Evolutionary conservation across 2,888 invertebrate species (phyloP), one percentile per base, ranked within the genome.

Genomic region (Papilio protenor): DNA sequence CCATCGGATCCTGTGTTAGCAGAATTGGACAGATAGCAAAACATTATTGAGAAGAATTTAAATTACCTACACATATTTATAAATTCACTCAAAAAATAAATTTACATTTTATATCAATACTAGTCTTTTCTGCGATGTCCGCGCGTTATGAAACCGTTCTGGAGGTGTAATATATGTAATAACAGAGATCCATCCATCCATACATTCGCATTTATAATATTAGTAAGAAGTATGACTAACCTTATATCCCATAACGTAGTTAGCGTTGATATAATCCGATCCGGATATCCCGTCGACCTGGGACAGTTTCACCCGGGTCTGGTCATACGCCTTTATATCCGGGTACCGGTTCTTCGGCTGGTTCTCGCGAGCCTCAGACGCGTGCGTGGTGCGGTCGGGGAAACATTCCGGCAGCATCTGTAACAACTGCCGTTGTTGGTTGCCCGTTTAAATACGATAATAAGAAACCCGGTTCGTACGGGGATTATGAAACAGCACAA

Each of bases 321-420:
- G 98, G 93, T 98, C 98, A 89, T 98, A 98, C 0, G 98, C 97
- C 91, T 98, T 98, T 81, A 98, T 98, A 87, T 98, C 98, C 0
- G 98, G 98, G 89, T 98, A 98, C 16, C 98, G 95, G 94, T 98
- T 98, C 94, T 98, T 98, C 81, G 96, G 96, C 18, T 97, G 95
- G 90, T 98, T 98, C 89, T 98, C 98, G 59, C 98, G 95, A 1
- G 97, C 95, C 86, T 98, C 98, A 0, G 98, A 98, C 12, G 98
- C 97, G 86, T 97, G 96, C 0, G 98, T 98, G 0, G 98, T 98
- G 33, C 98, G 95, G 89, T 98, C 98, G 66, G 97, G 96, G 90
- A 97, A 98, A 81, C 97, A 96, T 85, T 98, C 98, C 0, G 98
- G 98, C 12, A 98, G 92, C 89, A 98, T 93, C 95, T 96, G 93